Evolutionary conservation across 2,113 vertebrate species (phyloP).

Genomic region (Chauna torquata): DNA sequence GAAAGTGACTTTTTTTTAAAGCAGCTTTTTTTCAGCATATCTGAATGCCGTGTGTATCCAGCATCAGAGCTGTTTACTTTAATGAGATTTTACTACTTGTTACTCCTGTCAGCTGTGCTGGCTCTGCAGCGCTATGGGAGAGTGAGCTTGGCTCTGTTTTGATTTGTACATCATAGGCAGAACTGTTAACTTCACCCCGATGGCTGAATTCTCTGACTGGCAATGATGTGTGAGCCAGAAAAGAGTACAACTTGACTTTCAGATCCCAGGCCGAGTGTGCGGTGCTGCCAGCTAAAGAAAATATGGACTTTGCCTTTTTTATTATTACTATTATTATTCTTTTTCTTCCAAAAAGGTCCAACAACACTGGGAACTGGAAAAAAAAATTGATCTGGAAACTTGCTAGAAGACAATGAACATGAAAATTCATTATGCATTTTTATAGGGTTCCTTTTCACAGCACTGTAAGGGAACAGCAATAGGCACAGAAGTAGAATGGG

Average conservation of each 20-base stretch:
- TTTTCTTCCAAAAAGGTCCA: background rate
- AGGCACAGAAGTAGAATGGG: background rate
- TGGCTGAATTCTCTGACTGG: slow-evolving; percentile 11
- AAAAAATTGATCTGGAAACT: background rate
- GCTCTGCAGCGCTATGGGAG: background rate
- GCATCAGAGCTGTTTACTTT: slow-evolving; percentile 41
- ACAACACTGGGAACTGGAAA: background rate
- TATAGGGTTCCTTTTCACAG: background rate
- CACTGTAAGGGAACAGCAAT: background rate
- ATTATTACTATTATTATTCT: background rate
- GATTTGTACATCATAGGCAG: background rate
- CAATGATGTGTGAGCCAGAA: background rate
- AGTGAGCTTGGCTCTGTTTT: background rate
- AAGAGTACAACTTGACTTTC: background rate
- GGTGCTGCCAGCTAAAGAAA: slow-evolving; percentile 25
- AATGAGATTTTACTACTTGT: slow-evolving; percentile 59
- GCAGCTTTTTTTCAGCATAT: background rate
- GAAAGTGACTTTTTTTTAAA: background rate
- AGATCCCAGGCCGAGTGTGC: background rate
- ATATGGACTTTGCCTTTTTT: background rate
- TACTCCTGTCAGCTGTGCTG: slow-evolving; percentile 54
- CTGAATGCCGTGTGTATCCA: slow-evolving; percentile 11
- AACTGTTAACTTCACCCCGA: background rate
- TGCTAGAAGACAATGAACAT: background rate
- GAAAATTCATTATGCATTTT: background rate